Evolutionary conservation across 2,888 invertebrate genomes (phyloP).

Genomic region (Caenorhabditis wallacei): DNA sequence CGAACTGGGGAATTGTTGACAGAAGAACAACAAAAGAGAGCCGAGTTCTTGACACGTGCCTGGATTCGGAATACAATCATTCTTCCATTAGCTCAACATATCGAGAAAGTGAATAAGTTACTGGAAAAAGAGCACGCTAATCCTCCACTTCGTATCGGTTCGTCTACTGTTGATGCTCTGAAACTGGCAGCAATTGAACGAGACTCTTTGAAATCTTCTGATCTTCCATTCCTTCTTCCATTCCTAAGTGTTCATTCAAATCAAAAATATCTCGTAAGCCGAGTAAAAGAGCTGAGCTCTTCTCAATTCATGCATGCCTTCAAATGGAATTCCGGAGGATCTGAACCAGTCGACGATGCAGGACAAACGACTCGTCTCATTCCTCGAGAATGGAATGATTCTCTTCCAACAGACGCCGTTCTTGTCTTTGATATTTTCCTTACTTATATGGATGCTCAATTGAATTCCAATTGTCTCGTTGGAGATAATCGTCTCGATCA

Average conservation of each 20-base stretch:
- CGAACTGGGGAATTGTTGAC: constrained; percentile 53
- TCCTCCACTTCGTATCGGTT: constrained; percentile 70
- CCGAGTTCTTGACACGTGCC: constrained; percentile 58
- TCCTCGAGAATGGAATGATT: constrained; percentile 69
- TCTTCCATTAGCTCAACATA: constrained; percentile 61
- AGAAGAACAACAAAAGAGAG: constrained; percentile 59
- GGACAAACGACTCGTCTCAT: constrained; percentile 46
- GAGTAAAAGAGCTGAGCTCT: constrained; percentile 64
- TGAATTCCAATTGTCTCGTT: constrained; percentile 71
- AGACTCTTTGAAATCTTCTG: constrained; percentile 62
- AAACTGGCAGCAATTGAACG: constrained; percentile 64
- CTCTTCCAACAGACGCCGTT: constrained; percentile 71
- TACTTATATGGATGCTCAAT: constrained; percentile 72
- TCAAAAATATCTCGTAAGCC: constrained; percentile 69
- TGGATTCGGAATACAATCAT: constrained; percentile 73
- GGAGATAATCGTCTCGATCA: constrained; percentile 66
- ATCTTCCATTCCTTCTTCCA: constrained; percentile 70
- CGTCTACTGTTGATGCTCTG: constrained; percentile 65
- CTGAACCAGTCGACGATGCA: constrained; percentile 65
- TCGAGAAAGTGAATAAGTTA: constrained; percentile 66
- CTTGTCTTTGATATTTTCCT: constrained; percentile 71
- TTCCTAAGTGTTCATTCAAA: constrained; percentile 67
- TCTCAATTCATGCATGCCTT: constrained; percentile 69
- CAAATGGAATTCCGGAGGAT: constrained; percentile 74
- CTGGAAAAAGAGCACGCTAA: constrained; percentile 70